phyloP scores from a whole-genome alignment of 1,140 invertebrate species.

The Drosophila suzukii region DNA sequence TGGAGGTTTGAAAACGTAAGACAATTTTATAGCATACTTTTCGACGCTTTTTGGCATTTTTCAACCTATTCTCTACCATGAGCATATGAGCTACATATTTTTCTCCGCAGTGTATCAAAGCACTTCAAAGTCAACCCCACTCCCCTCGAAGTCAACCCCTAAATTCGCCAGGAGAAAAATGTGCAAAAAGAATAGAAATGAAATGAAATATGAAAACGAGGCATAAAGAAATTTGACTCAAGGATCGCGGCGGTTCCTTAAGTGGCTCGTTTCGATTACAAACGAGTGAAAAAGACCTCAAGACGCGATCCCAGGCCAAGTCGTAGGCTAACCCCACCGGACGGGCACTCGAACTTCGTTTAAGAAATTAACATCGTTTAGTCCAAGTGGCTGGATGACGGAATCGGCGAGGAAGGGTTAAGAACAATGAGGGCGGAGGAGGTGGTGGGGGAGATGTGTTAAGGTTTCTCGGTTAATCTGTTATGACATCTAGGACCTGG shows the following conservation, averaged over 20 bases:
- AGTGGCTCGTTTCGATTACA: slow-evolving; percentile 82
- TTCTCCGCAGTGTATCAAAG: slow-evolving; percentile 15
- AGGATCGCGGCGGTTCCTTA: slow-evolving; percentile 60
- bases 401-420: slow-evolving; percentile 6
- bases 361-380: slow-evolving; percentile 80
- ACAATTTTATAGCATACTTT: neutral
- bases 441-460: slow-evolving; percentile 20
- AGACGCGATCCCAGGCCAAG: slow-evolving; percentile 58
- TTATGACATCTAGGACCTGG: slow-evolving; percentile 76
- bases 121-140: slow-evolving; percentile 39
- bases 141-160: slow-evolving; percentile 55
- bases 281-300: slow-evolving; percentile 42
- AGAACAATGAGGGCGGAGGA: slow-evolving; percentile 18
- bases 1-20: too few species aligned
- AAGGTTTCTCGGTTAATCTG: slow-evolving; percentile 71
- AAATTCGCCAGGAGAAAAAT: slow-evolving; percentile 48
- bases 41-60: too few species aligned
- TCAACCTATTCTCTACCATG: too few species aligned
- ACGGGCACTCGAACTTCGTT: slow-evolving; percentile 45
- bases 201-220: slow-evolving; percentile 54
- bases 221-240: slow-evolving; percentile 70
- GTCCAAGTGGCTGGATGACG: slow-evolving; percentile 61
- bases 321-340: slow-evolving; percentile 53
- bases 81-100: too few species aligned
- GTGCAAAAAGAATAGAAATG: slow-evolving; percentile 53